phyloP scores from a whole-genome alignment of 1,140 invertebrate genomes.

The Acromyrmex charruanus region DNA sequence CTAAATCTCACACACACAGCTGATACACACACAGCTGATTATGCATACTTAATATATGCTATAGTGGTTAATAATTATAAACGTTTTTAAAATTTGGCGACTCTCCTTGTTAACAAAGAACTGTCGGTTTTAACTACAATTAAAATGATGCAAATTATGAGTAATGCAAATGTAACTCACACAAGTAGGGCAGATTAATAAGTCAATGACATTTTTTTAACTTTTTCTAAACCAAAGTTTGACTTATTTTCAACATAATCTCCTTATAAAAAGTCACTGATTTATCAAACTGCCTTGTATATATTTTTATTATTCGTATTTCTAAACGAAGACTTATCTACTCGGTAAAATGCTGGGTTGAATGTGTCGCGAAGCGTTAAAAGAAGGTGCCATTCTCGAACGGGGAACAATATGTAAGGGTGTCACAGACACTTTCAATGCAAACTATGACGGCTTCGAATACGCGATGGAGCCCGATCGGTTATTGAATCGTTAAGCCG shows the following conservation, averaged over 20 bases:
- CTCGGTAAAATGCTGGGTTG: not conserved
- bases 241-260: too few species aligned
- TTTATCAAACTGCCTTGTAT: not conserved
- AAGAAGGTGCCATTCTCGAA: constrained; percentile 2
- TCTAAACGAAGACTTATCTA: not conserved
- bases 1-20: not conserved
- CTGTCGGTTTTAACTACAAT: not conserved
- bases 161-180: too few species aligned
- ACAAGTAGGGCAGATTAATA: too few species aligned
- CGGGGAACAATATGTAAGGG: constrained; percentile 70
- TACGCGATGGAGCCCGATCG: constrained; percentile 77
- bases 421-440: constrained; percentile 82
- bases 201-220: too few species aligned
- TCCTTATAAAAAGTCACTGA: too few species aligned
- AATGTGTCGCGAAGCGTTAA: not conserved
- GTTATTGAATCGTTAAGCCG: constrained; percentile 87
- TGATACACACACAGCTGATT: not conserved
- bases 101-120: not conserved
- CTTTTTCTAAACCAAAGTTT: too few species aligned
- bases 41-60: not conserved
- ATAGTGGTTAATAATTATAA: not conserved
- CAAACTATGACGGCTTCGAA: constrained; percentile 78
- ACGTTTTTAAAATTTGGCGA: not conserved
- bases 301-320: not conserved
- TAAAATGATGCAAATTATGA: not conserved